These are phyloP conservation scores for Jaculus jaculus DNA, from an alignment of 2,113 vertebrate genomes.

Conservation along the genomic window DNA sequence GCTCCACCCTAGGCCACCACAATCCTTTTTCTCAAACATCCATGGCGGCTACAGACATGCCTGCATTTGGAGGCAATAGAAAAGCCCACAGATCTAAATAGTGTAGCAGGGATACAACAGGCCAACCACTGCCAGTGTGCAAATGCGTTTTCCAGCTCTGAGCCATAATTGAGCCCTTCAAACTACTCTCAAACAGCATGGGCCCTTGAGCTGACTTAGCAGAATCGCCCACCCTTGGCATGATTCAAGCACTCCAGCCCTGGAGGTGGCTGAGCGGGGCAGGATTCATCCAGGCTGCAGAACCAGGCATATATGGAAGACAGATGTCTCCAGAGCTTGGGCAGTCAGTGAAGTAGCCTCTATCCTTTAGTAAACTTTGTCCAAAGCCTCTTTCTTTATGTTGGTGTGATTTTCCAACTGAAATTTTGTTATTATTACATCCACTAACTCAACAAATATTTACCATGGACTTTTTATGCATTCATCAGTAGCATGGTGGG, in stretches of 20 bases:
- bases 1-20: not conserved
- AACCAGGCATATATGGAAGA: not conserved
- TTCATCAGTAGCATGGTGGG: not conserved
- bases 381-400: not conserved
- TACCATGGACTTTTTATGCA: accelerated
- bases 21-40: not conserved
- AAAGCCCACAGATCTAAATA: not conserved
- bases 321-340: not conserved
- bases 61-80: not conserved
- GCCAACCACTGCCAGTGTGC: accelerated
- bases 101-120: not conserved
- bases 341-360: not conserved
- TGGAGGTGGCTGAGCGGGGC: accelerated
- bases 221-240: not conserved
- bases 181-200: not conserved
- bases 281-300: not conserved
- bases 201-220: not conserved
- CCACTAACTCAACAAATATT: not conserved
- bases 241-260: not conserved
- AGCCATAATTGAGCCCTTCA: not conserved
- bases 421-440: not conserved
- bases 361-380: not conserved
- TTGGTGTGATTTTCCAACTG: not conserved
- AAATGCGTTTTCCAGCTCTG: not conserved
- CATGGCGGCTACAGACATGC: too few species aligned